phyloP scores from a whole-genome alignment of 2,113 vertebrate species.

The Pteronura brasiliensis region DNA sequence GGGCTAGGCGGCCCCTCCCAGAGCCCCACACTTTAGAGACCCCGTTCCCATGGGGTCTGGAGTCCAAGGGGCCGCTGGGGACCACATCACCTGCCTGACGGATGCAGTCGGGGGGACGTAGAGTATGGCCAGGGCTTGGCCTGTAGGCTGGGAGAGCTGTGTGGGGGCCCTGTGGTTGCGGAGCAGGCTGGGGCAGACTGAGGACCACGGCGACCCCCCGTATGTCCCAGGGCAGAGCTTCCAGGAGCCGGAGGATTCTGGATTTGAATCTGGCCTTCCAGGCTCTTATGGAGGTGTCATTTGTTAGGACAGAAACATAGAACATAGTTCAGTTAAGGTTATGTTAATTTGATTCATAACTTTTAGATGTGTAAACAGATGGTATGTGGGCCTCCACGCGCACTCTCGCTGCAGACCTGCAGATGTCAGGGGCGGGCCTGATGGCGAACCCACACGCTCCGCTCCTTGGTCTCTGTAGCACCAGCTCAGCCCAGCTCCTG shows the following conservation, averaged over 20 bases:
- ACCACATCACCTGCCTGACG: too few relatives aligned
- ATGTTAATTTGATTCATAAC: background rate
- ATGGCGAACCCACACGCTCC: rapidly evolving
- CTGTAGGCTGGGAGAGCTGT: background rate
- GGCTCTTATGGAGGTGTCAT: background rate
- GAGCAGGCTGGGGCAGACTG: background rate
- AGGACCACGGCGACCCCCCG: background rate
- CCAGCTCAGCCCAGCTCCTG: background rate
- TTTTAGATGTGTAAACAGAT: background rate
- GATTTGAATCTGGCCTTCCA: background rate
- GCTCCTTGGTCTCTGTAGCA: rapidly evolving
- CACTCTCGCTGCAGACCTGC: background rate
- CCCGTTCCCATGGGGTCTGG: background rate
- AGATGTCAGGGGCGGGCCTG: background rate
- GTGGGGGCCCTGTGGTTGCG: rapidly evolving
- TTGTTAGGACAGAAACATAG: background rate
- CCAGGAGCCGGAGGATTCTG: background rate
- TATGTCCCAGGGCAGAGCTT: background rate
- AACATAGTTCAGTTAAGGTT: background rate
- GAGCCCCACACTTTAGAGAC: background rate
- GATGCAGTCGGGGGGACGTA: rapidly evolving
- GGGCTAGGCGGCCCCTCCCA: background rate
- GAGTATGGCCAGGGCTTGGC: background rate
- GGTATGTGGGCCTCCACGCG: background rate
- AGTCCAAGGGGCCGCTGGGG: background rate